A percentile compares a stretch with the other conserved stretches of the same genome.
Conservation (phyloP, 2,888 invertebrate genomes). For the Tuta absoluta region DNA sequence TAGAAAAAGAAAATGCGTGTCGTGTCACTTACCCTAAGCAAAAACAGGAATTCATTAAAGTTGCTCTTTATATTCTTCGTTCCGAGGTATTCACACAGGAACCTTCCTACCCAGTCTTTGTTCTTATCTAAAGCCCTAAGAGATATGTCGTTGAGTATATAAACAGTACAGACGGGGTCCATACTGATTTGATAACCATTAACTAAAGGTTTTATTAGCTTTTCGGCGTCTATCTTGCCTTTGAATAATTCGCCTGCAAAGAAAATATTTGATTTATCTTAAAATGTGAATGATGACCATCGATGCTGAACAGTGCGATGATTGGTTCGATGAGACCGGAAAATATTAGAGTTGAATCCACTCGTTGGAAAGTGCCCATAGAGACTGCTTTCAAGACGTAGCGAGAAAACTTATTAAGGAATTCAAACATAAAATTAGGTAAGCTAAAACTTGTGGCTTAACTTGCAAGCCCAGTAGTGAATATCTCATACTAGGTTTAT, state of each 20-base stretch:
- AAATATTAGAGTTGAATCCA: not conserved
- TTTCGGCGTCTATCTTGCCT: constrained; percentile 75
- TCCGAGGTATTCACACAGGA: constrained; percentile 74
- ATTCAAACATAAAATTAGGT: no score
- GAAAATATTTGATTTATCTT: not conserved
- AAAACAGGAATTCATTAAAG: constrained; percentile 57
- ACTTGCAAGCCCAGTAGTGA: no score
- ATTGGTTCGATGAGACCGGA: not conserved
- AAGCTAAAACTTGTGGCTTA: no score
- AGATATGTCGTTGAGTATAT: constrained; percentile 72
- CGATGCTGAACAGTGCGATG: not conserved
- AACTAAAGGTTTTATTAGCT: constrained; percentile 71
- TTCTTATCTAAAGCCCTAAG: constrained; percentile 64
- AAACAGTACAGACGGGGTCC: constrained; percentile 70
- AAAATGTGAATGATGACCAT: not conserved
- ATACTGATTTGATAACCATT: constrained; percentile 71
- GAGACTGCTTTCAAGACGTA: no score
- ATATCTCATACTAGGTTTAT: no score
- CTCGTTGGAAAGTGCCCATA: no score
- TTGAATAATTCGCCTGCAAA: constrained; percentile 68
- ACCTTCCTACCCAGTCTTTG: constrained; percentile 81
- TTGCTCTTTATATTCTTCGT: constrained; percentile 68
- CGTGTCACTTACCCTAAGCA: constrained; percentile 71
- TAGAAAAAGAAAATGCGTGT: no score
- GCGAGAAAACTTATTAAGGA: no score